These are phyloP conservation scores for Diprion similis DNA, from an alignment of 1,140 invertebrate species.

Conservation along the genomic window DNA sequence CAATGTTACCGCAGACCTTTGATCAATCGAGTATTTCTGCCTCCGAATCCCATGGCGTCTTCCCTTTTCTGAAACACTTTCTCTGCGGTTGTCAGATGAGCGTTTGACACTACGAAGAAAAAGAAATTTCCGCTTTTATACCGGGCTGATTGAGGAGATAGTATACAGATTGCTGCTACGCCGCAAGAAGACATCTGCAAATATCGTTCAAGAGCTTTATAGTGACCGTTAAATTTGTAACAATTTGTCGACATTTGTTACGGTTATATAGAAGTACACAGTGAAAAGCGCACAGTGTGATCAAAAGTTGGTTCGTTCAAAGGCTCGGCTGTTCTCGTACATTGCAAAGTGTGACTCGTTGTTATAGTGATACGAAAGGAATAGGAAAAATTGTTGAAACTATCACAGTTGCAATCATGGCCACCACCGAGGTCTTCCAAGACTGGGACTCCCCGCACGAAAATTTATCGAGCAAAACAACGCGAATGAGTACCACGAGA, in stretches of 20 bases:
- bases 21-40: not conserved
- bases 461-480: constrained; percentile 41
- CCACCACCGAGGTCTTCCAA: constrained; percentile 58
- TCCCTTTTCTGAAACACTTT: not conserved
- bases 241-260: too few relatives aligned
- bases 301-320: not conserved
- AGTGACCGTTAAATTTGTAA: too few relatives aligned
- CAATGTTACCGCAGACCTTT: not conserved
- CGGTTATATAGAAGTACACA: too few relatives aligned
- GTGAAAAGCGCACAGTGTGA: not conserved
- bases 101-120: not conserved
- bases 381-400: not conserved
- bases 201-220: too few relatives aligned
- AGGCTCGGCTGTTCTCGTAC: not conserved
- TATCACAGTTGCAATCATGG: constrained; percentile 38
- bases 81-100: not conserved
- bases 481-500: constrained; percentile 43
- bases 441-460: constrained; percentile 58
- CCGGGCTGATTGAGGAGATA: not conserved
- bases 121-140: not conserved
- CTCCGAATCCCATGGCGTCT: not conserved
- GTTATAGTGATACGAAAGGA: not conserved
- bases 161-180: not conserved
- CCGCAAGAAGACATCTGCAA: too few relatives aligned
- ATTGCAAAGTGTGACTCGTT: not conserved